Base-by-base conservation (phyloP, 2,797 vertebrate genomes). In the Perodicticus potto region DNA sequence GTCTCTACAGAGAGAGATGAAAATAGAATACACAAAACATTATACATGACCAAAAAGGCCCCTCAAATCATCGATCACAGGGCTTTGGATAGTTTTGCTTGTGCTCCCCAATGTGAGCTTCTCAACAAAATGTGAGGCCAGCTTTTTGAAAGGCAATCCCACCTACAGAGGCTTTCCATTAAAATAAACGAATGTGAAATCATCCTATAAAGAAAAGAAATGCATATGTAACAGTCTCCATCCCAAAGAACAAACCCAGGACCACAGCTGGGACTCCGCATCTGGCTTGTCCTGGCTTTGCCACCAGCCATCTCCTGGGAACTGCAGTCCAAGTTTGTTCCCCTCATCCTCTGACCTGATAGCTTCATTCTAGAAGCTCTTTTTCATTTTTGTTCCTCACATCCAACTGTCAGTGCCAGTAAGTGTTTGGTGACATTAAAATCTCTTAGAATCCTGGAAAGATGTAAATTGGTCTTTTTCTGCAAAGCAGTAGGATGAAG, bases 151-250 rank as follows among this genome's bases (percentile, higher is more conserved):
- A 61, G 65, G 76, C 70, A 16, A 53, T 0, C 8, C 10, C 65
- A 29, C n/a, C 55, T 90, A 10, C 49, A 20, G 61, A 69, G 69
- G 29, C 1, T 32, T 53, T 40, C 8, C 7, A 8, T 7, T 10
- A 7, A 53, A 77, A 40, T 19, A 53, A 81, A 67, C 16, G 32
- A 55, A 67, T 0, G 23, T 17, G 32, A 13, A 43, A 8, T 40
- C 45, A n/a, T 22, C 43, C 43, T 77, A 4, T 23, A 27, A 83
- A 23, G 6, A 49, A 63, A 55, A 57, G 7, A 63, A 84, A 40
- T 16, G 3, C 0, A 0, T 2, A 13, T 3, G 7, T 10, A 7
- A 34, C 2, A 19, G n/a, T 12, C 10, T 2, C 7, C 4, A 3
- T 13, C 5, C 27, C 20, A 45, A 63, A 4, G 9, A 25, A 27